Evolutionary conservation across 2,797 vertebrate genomes (phyloP), one percentile per base, ranked within the genome.

Genomic region (Semotilus atromaculatus): DNA sequence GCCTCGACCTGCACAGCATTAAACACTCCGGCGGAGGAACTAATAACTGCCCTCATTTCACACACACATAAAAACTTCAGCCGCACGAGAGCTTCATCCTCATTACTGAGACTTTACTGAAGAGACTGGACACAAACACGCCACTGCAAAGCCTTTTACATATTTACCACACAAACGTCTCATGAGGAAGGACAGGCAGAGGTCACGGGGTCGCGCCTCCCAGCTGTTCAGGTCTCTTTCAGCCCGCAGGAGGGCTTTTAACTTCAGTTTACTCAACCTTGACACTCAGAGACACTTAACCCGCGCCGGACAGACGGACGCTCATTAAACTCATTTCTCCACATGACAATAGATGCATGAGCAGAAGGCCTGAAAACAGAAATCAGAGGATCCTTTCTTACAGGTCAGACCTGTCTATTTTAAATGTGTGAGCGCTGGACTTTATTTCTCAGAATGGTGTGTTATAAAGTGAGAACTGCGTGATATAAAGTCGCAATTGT

Each of bases 181-280:
- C 70, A 80, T 18, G 70, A 62, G 70, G 75, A 73, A 68, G 31
- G 66, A 66, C 74, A 70, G 45, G 23, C 75, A 60, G 23, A 18
- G 83, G 83, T 67, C 23, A n/a, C n/a, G 85, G 70, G 88, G 86
- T 87, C 86, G 1, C 48, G 67, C 72, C 83, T 81, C 82, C 85
- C 88, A 79, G 86, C 88, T 89, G 89, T 87, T 84, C 79, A 48
- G 45, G 45, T 48, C 45, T 48, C 14, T 48, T 48, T 48, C 1
- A 48, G 16, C n/a, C 77, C 1, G 29, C 78, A 19, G 80, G 85
- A 83, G 85, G 53, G 64, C 51, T 70, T 90, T 88, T 80, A 85
- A 78, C 84, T 73, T 31, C 84, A 48, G 82, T 89, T 91, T 90
- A 89, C 70, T 80, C 89, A 89, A 90, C 91, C 90, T 85, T 85